Percentiles rank a stretch among this genome's conserved stretches.
Evolutionary conservation across 2,797 vertebrate genomes (phyloP).

Genomic region (Hylomyscus alleni): DNA sequence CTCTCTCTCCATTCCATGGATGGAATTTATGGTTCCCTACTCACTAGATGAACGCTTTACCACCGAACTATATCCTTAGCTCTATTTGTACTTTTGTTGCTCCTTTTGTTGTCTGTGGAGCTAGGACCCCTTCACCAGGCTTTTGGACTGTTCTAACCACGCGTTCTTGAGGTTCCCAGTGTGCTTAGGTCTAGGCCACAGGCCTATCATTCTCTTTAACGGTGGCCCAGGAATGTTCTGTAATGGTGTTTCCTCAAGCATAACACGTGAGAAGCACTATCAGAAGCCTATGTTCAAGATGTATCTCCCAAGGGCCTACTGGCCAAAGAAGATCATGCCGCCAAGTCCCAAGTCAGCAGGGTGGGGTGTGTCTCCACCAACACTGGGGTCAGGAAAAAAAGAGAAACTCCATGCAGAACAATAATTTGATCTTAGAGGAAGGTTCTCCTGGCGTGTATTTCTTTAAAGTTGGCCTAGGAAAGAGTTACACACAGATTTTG

Average conservation of each 20-base stretch:
- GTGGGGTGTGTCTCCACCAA: background rate
- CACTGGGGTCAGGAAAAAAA: background rate
- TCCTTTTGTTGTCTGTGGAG: background rate
- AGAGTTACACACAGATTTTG: background rate
- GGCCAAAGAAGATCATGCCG: fast-evolving
- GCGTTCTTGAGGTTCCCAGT: background rate
- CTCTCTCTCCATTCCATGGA: too few species aligned
- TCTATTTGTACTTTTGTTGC: background rate
- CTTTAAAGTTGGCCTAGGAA: background rate
- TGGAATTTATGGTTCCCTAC: background rate
- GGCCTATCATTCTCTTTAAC: background rate
- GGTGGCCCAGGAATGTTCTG: background rate
- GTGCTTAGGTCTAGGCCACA: background rate
- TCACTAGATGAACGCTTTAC: background rate
- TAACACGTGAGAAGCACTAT: fast-evolving
- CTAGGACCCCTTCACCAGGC: fast-evolving
- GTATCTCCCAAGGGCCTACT: fast-evolving
- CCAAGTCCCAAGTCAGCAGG: fast-evolving
- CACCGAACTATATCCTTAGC: background rate
- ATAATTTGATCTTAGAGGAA: fast-evolving
- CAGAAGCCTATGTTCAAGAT: background rate
- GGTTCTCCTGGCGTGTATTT: background rate
- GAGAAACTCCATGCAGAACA: background rate
- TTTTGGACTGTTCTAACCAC: background rate
- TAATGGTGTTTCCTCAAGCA: background rate